phyloP scores from a whole-genome alignment of 1,140 invertebrate genomes.

The Drosophila orosa region DNA sequence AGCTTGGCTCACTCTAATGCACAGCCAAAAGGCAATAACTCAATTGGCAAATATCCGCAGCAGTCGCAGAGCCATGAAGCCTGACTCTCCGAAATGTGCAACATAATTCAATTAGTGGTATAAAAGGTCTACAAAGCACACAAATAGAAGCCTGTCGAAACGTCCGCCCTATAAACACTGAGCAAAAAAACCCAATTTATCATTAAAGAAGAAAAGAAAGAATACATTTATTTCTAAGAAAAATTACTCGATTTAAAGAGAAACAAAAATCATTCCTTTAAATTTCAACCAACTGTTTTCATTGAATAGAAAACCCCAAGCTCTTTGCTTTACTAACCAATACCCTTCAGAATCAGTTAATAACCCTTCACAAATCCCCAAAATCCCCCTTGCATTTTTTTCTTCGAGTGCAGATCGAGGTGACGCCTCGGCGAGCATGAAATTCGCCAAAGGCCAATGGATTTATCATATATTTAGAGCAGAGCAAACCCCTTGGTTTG shows the following conservation, averaged over 20 bases:
- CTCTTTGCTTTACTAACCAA: not conserved
- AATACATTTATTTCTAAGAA: not conserved
- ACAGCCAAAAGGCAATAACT: conserved; percentile 55
- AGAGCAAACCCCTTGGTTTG: conserved; percentile 22
- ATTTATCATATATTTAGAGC: conserved; percentile 26
- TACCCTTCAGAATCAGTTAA: not conserved
- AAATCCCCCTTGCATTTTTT: not conserved
- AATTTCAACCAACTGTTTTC: not conserved
- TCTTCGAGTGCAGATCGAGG: conserved; percentile 9
- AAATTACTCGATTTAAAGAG: not conserved
- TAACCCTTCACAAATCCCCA: too few relatives aligned
- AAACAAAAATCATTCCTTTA: too few relatives aligned
- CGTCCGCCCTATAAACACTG: conserved; percentile 1
- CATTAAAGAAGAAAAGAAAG: not conserved
- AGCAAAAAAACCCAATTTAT: not conserved
- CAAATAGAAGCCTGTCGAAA: conserved; percentile 57
- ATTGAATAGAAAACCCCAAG: not conserved
- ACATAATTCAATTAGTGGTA: conserved; percentile 78
- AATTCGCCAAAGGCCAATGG: conserved; percentile 57
- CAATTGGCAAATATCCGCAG: conserved; percentile 72
- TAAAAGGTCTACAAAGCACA: conserved; percentile 29
- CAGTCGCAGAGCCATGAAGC: conserved; percentile 67
- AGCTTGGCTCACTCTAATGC: conserved; percentile 33
- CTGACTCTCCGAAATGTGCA: conserved; percentile 57
- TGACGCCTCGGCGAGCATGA: conserved; percentile 46